These are phyloP conservation scores for Molossus molossus DNA, from an alignment of 2,797 vertebrate genomes.

Conservation along the genomic window DNA sequence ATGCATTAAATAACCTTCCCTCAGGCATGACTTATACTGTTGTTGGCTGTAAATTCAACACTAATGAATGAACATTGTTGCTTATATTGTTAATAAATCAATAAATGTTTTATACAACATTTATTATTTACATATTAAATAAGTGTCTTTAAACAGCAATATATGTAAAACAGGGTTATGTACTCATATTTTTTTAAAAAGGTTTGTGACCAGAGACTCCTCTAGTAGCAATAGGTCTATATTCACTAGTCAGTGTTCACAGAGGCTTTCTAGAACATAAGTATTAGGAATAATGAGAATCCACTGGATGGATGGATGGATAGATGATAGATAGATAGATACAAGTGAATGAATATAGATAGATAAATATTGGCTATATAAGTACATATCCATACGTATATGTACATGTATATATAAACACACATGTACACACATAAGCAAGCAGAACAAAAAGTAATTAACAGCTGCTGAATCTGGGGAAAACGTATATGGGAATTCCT, in stretches of 20 bases:
- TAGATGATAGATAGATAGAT: neutral
- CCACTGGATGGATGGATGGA: too few species aligned
- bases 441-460: neutral
- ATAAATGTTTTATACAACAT: neutral
- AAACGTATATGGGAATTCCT: neutral
- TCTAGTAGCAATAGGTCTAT: neutral
- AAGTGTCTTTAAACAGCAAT: slow-evolving; percentile 4
- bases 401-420: neutral
- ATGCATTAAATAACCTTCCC: neutral
- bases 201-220: neutral
- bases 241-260: neutral
- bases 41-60: neutral
- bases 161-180: neutral
- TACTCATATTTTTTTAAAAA: neutral
- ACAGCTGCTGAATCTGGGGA: neutral
- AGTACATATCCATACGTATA: neutral
- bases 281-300: neutral
- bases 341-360: too few species aligned
- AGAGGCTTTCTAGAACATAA: neutral
- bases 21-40: neutral
- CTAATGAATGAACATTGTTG: neutral
- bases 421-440: neutral
- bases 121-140: slow-evolving; percentile 34
- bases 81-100: neutral
- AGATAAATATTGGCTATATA: neutral